Conservation (phyloP, 2,888 invertebrate species). For the Junonia oenone region DNA sequence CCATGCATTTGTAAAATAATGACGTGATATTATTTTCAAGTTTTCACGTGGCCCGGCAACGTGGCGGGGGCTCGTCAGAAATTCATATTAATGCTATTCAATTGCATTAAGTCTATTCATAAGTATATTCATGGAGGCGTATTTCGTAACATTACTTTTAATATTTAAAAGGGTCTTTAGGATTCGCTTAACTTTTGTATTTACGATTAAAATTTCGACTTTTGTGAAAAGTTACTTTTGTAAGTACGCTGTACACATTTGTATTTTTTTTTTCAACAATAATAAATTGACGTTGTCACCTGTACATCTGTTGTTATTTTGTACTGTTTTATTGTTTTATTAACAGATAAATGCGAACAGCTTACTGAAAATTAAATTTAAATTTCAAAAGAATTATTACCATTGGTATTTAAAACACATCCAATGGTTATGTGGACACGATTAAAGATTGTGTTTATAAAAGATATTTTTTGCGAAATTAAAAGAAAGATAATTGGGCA, state of each 20-base stretch:
- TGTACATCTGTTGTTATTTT: neutral
- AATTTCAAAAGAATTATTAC: neutral
- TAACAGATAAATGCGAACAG: neutral
- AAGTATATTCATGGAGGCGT: slow-evolving; percentile 42
- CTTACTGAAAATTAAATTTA: neutral
- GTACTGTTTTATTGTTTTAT: neutral
- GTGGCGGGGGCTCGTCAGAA: slow-evolving; percentile 44
- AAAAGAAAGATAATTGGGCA: slow-evolving; percentile 20
- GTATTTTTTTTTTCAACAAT: too few species aligned
- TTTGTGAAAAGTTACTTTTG: too few species aligned
- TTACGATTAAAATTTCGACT: neutral
- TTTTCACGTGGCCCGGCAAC: slow-evolving; percentile 54
- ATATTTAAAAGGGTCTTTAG: slow-evolving; percentile 36
- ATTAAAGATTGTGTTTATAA: neutral
- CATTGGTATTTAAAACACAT: neutral
- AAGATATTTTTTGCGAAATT: slow-evolving; percentile 4
- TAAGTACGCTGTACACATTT: too few species aligned
- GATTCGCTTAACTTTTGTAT: slow-evolving; percentile 5
- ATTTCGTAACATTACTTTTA: slow-evolving; percentile 41
- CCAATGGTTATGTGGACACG: neutral
- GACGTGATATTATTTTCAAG: slow-evolving; percentile 43
- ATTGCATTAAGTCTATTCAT: slow-evolving; percentile 49
- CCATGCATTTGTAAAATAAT: slow-evolving; percentile 50
- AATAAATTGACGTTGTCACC: neutral
- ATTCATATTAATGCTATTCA: slow-evolving; percentile 55